A percentile compares a stretch with the other conserved stretches of the same genome.
phyloP scores from a whole-genome alignment of 2,797 vertebrate species.

The Syndactyla subalaris region DNA sequence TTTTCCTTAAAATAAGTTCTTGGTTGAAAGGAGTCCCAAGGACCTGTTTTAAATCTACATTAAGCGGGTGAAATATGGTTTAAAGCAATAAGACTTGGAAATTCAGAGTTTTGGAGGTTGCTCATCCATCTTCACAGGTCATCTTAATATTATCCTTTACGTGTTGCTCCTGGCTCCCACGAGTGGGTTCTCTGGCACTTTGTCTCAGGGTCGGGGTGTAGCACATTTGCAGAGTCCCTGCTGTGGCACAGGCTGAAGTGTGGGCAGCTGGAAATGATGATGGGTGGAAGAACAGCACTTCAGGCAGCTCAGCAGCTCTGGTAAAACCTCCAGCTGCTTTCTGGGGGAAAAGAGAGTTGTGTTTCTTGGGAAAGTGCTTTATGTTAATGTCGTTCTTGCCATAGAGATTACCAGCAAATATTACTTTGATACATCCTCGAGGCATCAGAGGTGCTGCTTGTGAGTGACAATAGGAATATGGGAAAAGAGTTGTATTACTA shows the following conservation, averaged over 20 bases:
- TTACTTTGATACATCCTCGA: neutral
- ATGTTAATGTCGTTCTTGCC: neutral
- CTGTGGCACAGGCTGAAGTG: neutral
- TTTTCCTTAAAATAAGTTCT: neutral
- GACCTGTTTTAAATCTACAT: neutral
- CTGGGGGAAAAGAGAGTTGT: neutral
- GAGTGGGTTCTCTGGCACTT: neutral
- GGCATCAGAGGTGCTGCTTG: neutral
- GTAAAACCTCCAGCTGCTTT: neutral
- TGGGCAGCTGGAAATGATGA: neutral
- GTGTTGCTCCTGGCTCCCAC: neutral
- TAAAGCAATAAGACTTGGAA: neutral
- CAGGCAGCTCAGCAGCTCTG: neutral
- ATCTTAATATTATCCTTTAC: neutral
- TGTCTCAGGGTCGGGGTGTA: neutral
- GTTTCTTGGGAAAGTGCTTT: neutral
- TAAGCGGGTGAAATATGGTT: neutral
- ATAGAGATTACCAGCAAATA: neutral
- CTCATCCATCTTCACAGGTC: neutral
- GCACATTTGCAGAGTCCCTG: neutral
- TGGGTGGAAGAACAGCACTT: neutral
- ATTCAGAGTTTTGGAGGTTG: neutral
- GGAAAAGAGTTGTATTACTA: accelerated
- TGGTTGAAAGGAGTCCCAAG: neutral
- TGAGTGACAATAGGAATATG: accelerated